Evolutionary conservation across 2,113 vertebrate genomes (phyloP).

Genomic region (Sigmodon hispidus): DNA sequence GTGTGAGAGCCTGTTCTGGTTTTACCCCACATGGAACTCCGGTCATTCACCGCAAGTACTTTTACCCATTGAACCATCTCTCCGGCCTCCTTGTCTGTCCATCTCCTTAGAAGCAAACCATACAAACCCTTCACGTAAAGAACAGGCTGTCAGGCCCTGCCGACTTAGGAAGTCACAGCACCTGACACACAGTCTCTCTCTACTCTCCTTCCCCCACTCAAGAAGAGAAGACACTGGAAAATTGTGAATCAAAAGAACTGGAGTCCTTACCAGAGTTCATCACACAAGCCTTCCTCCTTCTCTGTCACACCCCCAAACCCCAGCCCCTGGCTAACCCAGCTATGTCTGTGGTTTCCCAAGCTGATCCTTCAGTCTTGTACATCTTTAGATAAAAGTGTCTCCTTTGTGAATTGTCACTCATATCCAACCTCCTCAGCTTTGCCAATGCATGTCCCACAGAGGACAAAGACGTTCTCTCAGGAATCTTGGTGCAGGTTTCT

Average conservation of each 20-base stretch:
- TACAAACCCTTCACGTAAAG: not conserved
- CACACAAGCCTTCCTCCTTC: slow-evolving; percentile 14
- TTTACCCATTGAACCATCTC: not conserved
- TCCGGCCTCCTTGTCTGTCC: too few relatives aligned
- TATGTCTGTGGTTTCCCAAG: slow-evolving; percentile 7
- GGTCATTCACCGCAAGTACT: not conserved
- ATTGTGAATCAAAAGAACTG: slow-evolving; percentile 49
- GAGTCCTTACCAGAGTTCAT: slow-evolving; percentile 41
- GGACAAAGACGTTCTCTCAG: not conserved
- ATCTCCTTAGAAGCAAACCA: not conserved
- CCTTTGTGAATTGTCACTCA: slow-evolving; percentile 43
- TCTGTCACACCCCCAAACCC: not conserved
- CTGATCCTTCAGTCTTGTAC: slow-evolving; percentile 49
- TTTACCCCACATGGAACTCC: too few relatives aligned
- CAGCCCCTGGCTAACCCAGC: slow-evolving; percentile 32
- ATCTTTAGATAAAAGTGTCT: slow-evolving; percentile 35
- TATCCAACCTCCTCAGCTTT: not conserved
- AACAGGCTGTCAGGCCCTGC: not conserved
- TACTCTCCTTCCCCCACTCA: not conserved
- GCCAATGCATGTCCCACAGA: not conserved
- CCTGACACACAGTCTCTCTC: not conserved
- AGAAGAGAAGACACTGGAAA: not conserved
- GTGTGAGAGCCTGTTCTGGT: not conserved
- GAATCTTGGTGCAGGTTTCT: too few relatives aligned
- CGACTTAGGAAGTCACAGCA: not conserved